Evolutionary conservation across 2,113 vertebrate genomes (phyloP), one percentile per base, ranked within the genome.

Genomic region (Psophia crepitans): DNA sequence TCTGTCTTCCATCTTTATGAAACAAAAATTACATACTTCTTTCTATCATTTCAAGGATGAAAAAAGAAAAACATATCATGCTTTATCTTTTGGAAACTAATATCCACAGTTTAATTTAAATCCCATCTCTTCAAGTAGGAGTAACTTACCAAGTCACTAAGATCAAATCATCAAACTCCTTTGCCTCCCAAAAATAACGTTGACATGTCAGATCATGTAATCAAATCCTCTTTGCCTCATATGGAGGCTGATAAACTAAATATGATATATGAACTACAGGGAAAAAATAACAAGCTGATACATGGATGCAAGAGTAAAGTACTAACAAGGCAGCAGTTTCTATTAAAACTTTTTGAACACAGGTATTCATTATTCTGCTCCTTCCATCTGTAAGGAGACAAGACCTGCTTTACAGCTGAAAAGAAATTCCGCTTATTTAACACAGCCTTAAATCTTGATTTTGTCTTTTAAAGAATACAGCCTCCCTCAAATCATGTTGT

Each of bases 31-130:
- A 93, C 73, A 90, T 82, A 53, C 46, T 65, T 26, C 82, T 87
- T 94, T 90, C 94, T 80, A 84, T 92, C 89, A 58, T 91, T 95
- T 96, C 83, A 82, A 68, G 89, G 82, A 93, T 78, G 94, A 97
- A 96, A 90, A 93, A 93, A 53, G 56, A 90, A 95, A 96, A 92
- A 56, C 41, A 28, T 94, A 91, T 80, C 89, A 95, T 79, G 82
- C 57, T 96, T 96, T 96, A 97, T 97, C 94, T 94, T 35, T 51
- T 86, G 39, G 33, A 98, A 98, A 95, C 27, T 51, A 97, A 93
- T 93, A 95, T 88, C 76, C 66, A 83, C 66, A 33, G 91, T 94
- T 95, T 90, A 97, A 98, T 98, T 97, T 93, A 97, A 97, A 97
- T 88, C 57, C 75, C 76, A 83, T 93, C 78, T 91, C 75, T 93